phyloP scores from a whole-genome alignment of 2,113 vertebrate species.

The Tachuris rubrigastra region DNA sequence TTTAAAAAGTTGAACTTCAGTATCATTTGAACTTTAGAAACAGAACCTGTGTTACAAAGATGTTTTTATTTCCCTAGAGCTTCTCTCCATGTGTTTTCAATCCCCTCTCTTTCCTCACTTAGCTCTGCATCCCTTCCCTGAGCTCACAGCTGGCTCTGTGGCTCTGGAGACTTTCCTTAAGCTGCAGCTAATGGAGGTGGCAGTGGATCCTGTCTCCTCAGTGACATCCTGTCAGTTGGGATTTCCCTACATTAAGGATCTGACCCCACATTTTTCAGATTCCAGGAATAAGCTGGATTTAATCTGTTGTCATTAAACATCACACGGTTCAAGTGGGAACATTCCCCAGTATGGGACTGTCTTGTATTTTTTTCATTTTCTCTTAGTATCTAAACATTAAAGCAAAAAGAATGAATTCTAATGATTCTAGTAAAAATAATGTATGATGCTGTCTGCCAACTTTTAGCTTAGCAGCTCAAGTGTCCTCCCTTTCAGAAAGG shows the following conservation, averaged over 20 bases:
- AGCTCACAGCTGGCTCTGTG: neutral
- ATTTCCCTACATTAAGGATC: neutral
- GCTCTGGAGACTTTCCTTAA: neutral
- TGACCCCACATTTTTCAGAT: neutral
- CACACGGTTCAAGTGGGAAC: neutral
- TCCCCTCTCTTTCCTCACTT: neutral
- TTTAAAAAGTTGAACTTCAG: neutral
- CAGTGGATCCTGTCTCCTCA: neutral
- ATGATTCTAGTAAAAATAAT: neutral
- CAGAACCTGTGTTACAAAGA: neutral
- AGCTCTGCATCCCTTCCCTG: neutral
- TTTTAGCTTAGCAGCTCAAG: neutral
- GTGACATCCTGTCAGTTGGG: neutral
- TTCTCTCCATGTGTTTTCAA: neutral
- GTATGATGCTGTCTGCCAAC: neutral
- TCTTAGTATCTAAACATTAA: neutral
- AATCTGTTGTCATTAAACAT: neutral
- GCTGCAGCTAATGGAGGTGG: rapidly evolving
- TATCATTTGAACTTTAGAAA: neutral
- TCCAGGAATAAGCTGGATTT: neutral
- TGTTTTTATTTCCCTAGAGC: neutral
- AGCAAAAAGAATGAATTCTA: neutral
- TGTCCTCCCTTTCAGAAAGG: neutral
- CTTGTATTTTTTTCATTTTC: neutral
- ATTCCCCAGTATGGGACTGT: neutral